These are phyloP conservation scores for Drosophila sucinea DNA, from an alignment of 1,140 invertebrate species.

Conservation along the genomic window DNA sequence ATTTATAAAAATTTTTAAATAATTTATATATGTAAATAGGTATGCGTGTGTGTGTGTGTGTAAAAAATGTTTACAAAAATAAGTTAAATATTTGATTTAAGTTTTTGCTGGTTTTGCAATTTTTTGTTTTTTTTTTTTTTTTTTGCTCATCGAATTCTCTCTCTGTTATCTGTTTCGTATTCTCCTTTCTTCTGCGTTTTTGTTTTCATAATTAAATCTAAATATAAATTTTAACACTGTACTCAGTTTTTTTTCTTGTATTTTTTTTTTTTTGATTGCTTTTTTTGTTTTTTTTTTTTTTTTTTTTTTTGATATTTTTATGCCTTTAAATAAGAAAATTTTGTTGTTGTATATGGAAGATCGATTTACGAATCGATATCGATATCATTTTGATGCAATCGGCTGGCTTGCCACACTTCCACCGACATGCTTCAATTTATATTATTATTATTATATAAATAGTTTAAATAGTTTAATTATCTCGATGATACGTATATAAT, in stretches of 20 bases:
- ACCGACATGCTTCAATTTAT: neutral
- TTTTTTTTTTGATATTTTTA: constrained; percentile 4
- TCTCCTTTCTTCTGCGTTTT: constrained; percentile 23
- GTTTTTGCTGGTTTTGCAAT: constrained; percentile 34
- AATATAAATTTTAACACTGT: constrained; percentile 52
- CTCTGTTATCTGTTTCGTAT: constrained; percentile 3
- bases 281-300: constrained; percentile 23
- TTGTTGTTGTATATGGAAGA: neutral
- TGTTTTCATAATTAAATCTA: constrained; percentile 2
- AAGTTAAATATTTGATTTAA: constrained; percentile 63
- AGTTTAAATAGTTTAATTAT: constrained; percentile 55
- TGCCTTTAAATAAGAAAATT: neutral
- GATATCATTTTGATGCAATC: neutral
- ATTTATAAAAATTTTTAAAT: constrained; percentile 1
- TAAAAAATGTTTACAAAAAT: constrained; percentile 36
- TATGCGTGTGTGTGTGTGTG: constrained; percentile 21
- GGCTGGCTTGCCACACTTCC: neutral
- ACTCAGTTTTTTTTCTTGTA: constrained; percentile 42
- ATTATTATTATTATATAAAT: constrained; percentile 41
- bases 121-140: constrained; percentile 24
- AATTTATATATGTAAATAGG: constrained; percentile 28
- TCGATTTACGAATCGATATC: neutral
- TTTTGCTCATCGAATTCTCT: constrained; percentile 25
- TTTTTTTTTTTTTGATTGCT: constrained; percentile 8
- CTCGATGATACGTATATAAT: constrained; percentile 23